A percentile compares a stretch with the other conserved stretches of the same genome.
Conservation (phyloP, 2,888 invertebrate species). For the Carpatolechia fugitivella region DNA sequence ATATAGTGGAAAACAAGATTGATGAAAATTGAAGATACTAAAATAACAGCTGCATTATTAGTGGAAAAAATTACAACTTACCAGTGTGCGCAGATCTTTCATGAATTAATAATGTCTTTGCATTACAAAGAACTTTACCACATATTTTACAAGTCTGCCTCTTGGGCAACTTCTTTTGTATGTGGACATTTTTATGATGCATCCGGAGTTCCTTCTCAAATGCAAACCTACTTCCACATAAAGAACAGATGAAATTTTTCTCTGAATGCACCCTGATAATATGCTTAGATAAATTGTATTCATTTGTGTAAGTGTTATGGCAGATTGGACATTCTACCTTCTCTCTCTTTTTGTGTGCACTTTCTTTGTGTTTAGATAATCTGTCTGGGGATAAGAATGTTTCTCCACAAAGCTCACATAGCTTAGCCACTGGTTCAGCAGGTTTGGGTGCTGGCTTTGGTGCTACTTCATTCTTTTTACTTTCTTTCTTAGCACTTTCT, state of each 20-base stretch:
- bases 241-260: slow-evolving; percentile 55
- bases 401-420: slow-evolving; percentile 64
- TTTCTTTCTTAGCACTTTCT: not conserved
- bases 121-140: slow-evolving; percentile 59
- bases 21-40: too few relatives aligned
- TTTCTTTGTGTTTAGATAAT: slow-evolving; percentile 49
- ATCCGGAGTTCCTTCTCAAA: slow-evolving; percentile 51
- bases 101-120: slow-evolving; percentile 64
- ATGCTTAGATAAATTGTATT: not conserved
- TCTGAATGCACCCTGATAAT: slow-evolving; percentile 12
- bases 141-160: slow-evolving; percentile 57
- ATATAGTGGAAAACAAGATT: too few relatives aligned
- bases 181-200: slow-evolving; percentile 59
- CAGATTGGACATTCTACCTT: not conserved
- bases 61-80: slow-evolving; percentile 26
- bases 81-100: slow-evolving; percentile 74
- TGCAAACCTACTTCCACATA: slow-evolving; percentile 57
- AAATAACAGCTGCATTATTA: too few relatives aligned
- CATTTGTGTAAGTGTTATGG: not conserved
- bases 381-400: slow-evolving; percentile 48
- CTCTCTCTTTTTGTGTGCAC: slow-evolving; percentile 3
- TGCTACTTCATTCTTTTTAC: not conserved
- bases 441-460: not conserved
- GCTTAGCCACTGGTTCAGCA: slow-evolving; percentile 17
- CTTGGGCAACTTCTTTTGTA: slow-evolving; percentile 34